These are phyloP conservation scores for Drosophila phalerata DNA, from an alignment of 2,888 invertebrate species.

Conservation along the genomic window DNA sequence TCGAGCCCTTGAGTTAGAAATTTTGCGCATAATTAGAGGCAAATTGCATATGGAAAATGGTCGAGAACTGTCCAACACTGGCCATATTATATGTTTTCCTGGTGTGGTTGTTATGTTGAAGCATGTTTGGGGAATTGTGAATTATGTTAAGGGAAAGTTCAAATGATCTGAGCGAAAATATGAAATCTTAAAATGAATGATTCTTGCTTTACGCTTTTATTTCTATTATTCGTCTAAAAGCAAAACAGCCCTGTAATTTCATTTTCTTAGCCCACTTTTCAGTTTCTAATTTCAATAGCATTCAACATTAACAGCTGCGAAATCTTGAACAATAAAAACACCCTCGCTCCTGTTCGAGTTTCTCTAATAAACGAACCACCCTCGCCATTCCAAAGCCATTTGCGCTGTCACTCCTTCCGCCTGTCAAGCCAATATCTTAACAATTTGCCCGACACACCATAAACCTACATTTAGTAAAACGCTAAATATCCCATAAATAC, in stretches of 20 bases:
- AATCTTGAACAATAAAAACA: conserved; percentile 31
- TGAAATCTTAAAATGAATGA: not conserved
- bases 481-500: conserved; percentile 72
- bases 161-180: not conserved
- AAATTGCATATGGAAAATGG: conserved; percentile 77
- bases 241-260: conserved; percentile 2
- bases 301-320: conserved; percentile 21
- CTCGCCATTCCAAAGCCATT: conserved; percentile 2
- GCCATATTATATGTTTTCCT: conserved; percentile 10
- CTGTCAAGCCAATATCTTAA: conserved; percentile 32
- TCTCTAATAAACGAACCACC: conserved; percentile 12
- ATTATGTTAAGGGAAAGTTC: conserved; percentile 11
- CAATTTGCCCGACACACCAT: conserved; percentile 63
- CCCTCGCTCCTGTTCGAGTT: conserved; percentile 2
- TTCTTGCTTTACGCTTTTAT: not conserved
- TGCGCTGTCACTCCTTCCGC: conserved; percentile 1
- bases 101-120: conserved; percentile 13
- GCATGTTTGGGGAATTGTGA: conserved; percentile 38
- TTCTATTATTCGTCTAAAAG: not conserved
- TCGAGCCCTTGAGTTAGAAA: conserved; percentile 79
- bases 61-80: conserved; percentile 36
- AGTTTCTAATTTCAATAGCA: conserved; percentile 4
- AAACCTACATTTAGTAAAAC: conserved; percentile 62
- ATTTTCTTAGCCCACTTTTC: conserved; percentile 2
- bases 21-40: conserved; percentile 80